Evolutionary conservation across 2,888 invertebrate genomes (phyloP).

Genomic region (Teleogryllus oceanicus): DNA sequence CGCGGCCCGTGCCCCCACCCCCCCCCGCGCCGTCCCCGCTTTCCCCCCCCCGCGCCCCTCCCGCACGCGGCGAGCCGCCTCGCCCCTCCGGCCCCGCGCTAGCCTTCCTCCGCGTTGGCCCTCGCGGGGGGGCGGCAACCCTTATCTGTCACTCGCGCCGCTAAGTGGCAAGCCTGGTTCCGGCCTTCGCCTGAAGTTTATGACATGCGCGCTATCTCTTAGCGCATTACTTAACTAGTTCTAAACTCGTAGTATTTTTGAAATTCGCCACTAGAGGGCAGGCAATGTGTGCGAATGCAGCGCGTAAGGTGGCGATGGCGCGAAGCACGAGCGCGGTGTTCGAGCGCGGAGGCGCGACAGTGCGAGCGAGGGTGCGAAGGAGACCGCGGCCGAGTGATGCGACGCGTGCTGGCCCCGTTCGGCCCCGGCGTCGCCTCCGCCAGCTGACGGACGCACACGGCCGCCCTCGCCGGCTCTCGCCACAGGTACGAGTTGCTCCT

Average conservation of each 20-base stretch:
- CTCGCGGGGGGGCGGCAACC: not conserved
- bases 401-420: not conserved
- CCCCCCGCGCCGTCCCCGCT: not conserved
- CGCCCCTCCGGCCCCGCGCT: not conserved
- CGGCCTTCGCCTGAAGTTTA: no score
- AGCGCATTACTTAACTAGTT: no score
- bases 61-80: not conserved
- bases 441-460: conserved; percentile 1
- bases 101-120: not conserved
- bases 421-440: not conserved
- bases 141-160: not conserved
- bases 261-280: not conserved
- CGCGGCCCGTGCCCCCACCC: not conserved
- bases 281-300: not conserved
- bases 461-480: not conserved
- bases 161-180: not conserved
- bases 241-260: not conserved
- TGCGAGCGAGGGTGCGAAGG: not conserved
- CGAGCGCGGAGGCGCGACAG: conserved; percentile 6
- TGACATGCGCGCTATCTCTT: no score
- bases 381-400: not conserved
- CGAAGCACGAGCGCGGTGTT: not conserved
- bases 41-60: not conserved
- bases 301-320: not conserved
- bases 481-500: not conserved